Evolutionary conservation across 64 coral and sea anemone species (phyloP).

Genomic region (Anthopleura sola): DNA sequence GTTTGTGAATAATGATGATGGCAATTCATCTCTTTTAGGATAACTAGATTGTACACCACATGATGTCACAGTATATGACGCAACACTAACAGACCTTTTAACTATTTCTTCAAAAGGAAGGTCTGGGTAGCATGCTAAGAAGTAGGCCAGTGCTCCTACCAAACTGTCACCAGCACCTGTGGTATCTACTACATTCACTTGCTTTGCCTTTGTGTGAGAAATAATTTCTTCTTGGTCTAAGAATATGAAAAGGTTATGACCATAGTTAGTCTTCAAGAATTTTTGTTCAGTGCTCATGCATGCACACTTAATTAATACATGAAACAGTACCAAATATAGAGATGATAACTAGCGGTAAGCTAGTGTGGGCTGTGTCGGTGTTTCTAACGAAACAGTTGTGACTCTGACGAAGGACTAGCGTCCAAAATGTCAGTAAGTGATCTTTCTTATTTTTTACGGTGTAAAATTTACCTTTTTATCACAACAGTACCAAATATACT

Average conservation of each 20-base stretch:
- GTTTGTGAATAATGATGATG: slow-evolving; percentile 53
- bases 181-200: slow-evolving; percentile 66
- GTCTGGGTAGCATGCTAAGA: slow-evolving; percentile 66
- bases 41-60: slow-evolving; percentile 89
- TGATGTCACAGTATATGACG: slow-evolving; percentile 61
- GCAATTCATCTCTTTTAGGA: slow-evolving; percentile 55
- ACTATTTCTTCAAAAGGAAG: slow-evolving; percentile 69
- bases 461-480: too few relatives aligned
- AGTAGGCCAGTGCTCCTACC: slow-evolving; percentile 76
- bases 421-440: too few relatives aligned
- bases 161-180: slow-evolving; percentile 87
- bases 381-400: too few relatives aligned
- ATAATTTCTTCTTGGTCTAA: background rate
- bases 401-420: too few relatives aligned
- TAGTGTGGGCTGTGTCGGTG: too few relatives aligned
- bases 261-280: too few relatives aligned
- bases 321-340: too few relatives aligned
- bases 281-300: too few relatives aligned
- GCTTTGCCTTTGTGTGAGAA: slow-evolving; percentile 27
- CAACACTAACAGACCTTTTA: slow-evolving; percentile 65
- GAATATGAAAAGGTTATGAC: background rate
- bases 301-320: too few relatives aligned
- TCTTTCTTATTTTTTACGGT: too few relatives aligned
- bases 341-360: too few relatives aligned
- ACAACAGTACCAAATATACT: too few relatives aligned